Evolutionary conservation across 2,888 invertebrate genomes (phyloP).

Genomic region (Hemicrepidius hirtus): DNA sequence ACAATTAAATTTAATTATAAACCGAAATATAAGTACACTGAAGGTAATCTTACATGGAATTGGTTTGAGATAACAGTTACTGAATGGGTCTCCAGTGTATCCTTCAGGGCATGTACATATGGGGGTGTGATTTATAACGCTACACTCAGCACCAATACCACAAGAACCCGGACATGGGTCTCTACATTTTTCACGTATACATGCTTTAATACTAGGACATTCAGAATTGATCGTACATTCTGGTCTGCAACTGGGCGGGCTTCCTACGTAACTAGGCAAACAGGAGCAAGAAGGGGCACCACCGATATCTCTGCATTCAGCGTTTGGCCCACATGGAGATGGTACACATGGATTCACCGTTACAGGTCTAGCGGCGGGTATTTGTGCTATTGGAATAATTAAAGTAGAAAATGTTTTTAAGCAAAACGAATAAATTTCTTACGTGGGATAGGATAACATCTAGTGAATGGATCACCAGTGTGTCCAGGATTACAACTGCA

Average conservation of each 20-base stretch:
- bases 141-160: slow-evolving; percentile 82
- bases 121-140: slow-evolving; percentile 84
- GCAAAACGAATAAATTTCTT: slow-evolving; percentile 58
- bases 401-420: slow-evolving; percentile 1
- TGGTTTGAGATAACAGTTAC: slow-evolving; percentile 76
- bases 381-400: slow-evolving; percentile 11
- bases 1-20: slow-evolving; percentile 67
- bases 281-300: slow-evolving; percentile 78
- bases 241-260: slow-evolving; percentile 84
- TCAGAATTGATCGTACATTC: slow-evolving; percentile 85
- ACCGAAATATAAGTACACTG: too few species aligned
- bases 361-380: slow-evolving; percentile 54
- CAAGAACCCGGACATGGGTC: slow-evolving; percentile 87
- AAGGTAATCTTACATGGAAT: slow-evolving; percentile 64
- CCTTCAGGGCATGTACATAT: slow-evolving; percentile 82
- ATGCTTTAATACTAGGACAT: slow-evolving; percentile 81
- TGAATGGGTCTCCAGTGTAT: slow-evolving; percentile 86
- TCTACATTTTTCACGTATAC: slow-evolving; percentile 81
- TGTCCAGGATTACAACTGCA: slow-evolving; percentile 78
- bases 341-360: slow-evolving; percentile 77
- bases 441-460: slow-evolving; percentile 72
- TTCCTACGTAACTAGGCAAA: slow-evolving; percentile 80
- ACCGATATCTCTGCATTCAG: slow-evolving; percentile 76
- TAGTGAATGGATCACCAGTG: slow-evolving; percentile 81
- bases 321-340: slow-evolving; percentile 81